Base-by-base conservation (phyloP, 2,797 vertebrate species). In the Microcaecilia unicolor region DNA sequence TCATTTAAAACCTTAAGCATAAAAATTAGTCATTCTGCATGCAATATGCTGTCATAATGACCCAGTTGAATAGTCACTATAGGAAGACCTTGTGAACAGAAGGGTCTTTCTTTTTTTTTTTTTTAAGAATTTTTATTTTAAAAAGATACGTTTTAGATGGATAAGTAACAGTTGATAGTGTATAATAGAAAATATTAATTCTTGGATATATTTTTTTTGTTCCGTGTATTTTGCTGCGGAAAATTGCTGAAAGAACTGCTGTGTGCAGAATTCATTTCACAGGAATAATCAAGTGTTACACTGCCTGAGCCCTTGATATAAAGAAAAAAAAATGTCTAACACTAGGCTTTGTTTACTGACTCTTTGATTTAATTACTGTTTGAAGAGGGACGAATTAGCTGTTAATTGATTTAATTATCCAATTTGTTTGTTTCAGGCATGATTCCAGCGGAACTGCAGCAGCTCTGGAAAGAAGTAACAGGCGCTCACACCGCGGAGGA, bases 401-500 rank as follows among this genome's bases (percentile, higher is more conserved):
- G 76, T 88, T 96, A 96, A 96, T 97, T 93, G 91, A 97, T 91
- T 93, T 93, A 89, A 94, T 94, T 91, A 94, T 90, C 89, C 87
- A 90, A 87, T 96, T 91, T 94, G 92, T 97, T 92, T 93, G 87
- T 97, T 84, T 85, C 88, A 99, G 96, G 95, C 93, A 89, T 99
- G 89, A 95, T 97, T 95, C 93, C 95, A 88, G 78, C 89, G 37
- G 96, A 99, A 79, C 87, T 99, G 64, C 96, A 98, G 84, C 94
- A 98, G 80, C 90, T 99, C 78, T 99, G 96, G 96, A 99, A 99
- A 78, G 96, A 99, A 83, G 94, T 97, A 76, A 92, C 95, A 44
- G 79, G 81, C 37, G 78, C 77, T 22, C 84, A 85, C 44, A 69
- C 88, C 46, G 89, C 92, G 44, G 93, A 96, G 71, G 95, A 99